phyloP scores from a whole-genome alignment of 2,113 vertebrate genomes.

The Platysternon megacephalum region DNA sequence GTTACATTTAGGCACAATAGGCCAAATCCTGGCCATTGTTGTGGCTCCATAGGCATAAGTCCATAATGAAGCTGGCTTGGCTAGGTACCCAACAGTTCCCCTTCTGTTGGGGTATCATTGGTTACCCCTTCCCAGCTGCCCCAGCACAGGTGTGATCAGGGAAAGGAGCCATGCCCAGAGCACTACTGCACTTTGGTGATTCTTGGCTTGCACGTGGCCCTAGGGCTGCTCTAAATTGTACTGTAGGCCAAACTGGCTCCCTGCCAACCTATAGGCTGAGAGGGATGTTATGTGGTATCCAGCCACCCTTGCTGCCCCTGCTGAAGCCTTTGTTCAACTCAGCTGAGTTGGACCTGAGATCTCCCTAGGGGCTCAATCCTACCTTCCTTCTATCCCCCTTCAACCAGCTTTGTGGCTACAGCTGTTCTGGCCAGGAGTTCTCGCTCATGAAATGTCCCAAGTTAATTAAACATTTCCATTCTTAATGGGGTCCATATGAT shows the following conservation, averaged over 20 bases:
- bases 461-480: not conserved
- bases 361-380: not conserved
- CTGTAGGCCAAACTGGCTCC: not conserved
- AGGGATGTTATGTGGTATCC: not conserved
- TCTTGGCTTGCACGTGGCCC: not conserved
- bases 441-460: not conserved
- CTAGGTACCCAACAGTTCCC: not conserved
- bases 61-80: not conserved
- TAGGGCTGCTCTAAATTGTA: not conserved
- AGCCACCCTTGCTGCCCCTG: not conserved
- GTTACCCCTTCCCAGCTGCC: not conserved
- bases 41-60: not conserved
- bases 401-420: not conserved
- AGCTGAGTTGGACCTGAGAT: not conserved
- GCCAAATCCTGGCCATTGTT: not conserved
- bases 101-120: not conserved
- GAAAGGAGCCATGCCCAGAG: not conserved
- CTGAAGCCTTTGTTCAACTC: not conserved
- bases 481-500: not conserved
- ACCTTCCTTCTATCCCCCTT: not conserved
- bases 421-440: not conserved
- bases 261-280: not conserved
- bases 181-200: not conserved
- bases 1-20: not conserved
- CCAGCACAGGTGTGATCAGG: not conserved